Conservation (phyloP, 2,797 vertebrate genomes). For the Carcharodon carcharias region DNA sequence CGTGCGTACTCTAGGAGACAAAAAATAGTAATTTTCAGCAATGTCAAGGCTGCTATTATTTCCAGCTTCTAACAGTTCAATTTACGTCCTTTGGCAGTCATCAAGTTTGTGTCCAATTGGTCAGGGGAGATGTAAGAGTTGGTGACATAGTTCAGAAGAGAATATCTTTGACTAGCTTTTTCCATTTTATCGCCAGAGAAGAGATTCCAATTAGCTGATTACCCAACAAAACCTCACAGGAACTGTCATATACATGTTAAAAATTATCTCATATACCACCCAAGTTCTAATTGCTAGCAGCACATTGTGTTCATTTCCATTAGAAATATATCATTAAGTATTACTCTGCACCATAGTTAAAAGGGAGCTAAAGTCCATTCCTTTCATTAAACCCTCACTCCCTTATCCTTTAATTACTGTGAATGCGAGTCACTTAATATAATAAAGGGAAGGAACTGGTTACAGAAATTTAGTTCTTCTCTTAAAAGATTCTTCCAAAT, state of each 20-base stretch:
- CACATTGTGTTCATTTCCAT: neutral
- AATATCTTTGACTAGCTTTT: neutral
- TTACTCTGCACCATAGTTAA: neutral
- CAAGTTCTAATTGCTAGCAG: neutral
- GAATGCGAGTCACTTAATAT: neutral
- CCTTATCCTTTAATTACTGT: neutral
- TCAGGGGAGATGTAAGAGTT: neutral
- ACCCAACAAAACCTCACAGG: neutral
- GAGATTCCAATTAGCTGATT: neutral
- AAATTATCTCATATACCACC: neutral
- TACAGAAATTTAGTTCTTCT: neutral
- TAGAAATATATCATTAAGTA: too few relatives aligned
- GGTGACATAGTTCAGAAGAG: neutral
- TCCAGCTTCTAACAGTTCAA: neutral
- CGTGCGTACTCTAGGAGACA: neutral
- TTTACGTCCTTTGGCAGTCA: neutral
- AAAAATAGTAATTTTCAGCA: neutral
- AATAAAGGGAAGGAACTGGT: too few relatives aligned
- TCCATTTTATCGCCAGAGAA: neutral
- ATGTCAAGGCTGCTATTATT: neutral
- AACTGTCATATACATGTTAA: neutral
- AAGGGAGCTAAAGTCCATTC: neutral
- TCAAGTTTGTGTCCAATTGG: neutral
- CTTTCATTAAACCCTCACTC: conserved; percentile 14
- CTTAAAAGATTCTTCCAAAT: neutral